Evolutionary conservation across 1,140 invertebrate genomes (phyloP).

Genomic region (Atopsyche davidsoni): DNA sequence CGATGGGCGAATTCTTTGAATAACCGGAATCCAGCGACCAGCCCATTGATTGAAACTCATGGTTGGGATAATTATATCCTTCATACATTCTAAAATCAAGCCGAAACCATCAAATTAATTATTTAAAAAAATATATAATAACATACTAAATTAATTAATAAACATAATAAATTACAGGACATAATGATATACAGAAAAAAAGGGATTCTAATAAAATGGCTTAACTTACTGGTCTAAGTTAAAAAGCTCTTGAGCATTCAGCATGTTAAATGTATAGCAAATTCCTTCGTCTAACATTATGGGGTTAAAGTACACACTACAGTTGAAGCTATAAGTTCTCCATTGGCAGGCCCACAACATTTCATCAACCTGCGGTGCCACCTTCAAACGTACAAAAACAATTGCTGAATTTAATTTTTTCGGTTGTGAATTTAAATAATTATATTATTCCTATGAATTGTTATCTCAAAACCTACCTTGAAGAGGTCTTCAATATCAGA

Average conservation of each 20-base stretch:
- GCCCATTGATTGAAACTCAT: constrained; percentile 30
- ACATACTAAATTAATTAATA: not conserved
- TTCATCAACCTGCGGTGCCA: constrained; percentile 50
- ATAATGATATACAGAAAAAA: not conserved
- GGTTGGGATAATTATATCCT: constrained; percentile 30
- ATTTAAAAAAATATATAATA: not conserved
- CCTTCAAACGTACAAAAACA: constrained; percentile 25
- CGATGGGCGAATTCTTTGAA: constrained; percentile 28
- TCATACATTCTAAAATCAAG: not conserved
- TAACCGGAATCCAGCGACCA: constrained; percentile 44
- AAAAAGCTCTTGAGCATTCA: constrained; percentile 52
- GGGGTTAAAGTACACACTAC: constrained; percentile 51
- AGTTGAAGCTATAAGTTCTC: constrained; percentile 44
- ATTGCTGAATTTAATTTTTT: constrained; percentile 33
- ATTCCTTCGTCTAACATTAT: constrained; percentile 62
- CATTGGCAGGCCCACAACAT: constrained; percentile 49
- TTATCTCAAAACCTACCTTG: constrained; percentile 36
- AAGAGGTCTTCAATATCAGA: constrained; percentile 45
- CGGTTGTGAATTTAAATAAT: no score
- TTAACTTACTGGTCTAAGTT: constrained; percentile 43
- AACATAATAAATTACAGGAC: not conserved
- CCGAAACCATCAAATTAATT: not conserved
- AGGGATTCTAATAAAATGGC: not conserved
- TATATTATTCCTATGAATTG: no score
- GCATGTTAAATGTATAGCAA: constrained; percentile 63